Conservation (phyloP, 2,888 invertebrate genomes). For the Xanthorhoe designata region DNA sequence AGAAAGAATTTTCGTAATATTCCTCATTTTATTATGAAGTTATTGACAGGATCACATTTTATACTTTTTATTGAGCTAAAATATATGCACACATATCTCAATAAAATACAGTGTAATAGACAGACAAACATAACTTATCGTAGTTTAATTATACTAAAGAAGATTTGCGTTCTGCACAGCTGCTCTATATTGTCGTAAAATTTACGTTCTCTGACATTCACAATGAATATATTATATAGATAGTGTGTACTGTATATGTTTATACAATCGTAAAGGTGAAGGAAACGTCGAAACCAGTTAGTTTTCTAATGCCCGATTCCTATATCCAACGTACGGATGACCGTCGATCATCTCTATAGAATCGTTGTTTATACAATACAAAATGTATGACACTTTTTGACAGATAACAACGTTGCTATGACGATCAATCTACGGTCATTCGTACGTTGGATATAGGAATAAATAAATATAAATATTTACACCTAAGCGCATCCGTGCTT, state of each 20-base stretch:
- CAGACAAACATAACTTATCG: constrained; percentile 7
- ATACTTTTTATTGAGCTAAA: not conserved
- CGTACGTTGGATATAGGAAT: too few species aligned
- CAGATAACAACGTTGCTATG: too few species aligned
- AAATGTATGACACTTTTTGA: too few species aligned
- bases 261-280: not conserved
- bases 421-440: too few species aligned
- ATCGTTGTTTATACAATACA: too few species aligned
- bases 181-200: constrained; percentile 20
- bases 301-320: too few species aligned
- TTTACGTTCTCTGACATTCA: constrained; percentile 21
- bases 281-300: not conserved
- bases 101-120: constrained; percentile 1
- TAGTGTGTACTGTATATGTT: too few species aligned
- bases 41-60: not conserved
- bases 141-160: constrained; percentile 4
- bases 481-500: too few species aligned
- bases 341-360: too few species aligned
- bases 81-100: not conserved
- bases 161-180: constrained; percentile 41
- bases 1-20: too few species aligned
- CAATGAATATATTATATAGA: not conserved
- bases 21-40: not conserved
- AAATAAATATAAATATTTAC: too few species aligned
- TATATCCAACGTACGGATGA: too few species aligned